phyloP scores from a whole-genome alignment of 1,140 invertebrate species.

The Zaprionus ornatus region DNA sequence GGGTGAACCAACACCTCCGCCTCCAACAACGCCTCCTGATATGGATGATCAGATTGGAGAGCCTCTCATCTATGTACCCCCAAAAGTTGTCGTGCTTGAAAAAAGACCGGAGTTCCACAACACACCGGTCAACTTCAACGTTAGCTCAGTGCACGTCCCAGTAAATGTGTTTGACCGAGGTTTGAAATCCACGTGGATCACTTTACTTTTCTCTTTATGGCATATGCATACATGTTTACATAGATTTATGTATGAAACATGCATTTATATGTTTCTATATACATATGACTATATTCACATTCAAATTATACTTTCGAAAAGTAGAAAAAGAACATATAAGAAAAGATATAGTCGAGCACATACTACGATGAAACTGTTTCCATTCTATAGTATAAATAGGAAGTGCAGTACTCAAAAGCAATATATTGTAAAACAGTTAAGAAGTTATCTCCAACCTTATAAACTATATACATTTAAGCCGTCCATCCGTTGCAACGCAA shows the following conservation, averaged over 20 bases:
- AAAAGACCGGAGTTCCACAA: conserved; percentile 91
- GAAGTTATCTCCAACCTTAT: background rate
- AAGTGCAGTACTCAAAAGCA: too few species aligned
- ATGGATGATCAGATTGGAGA: conserved; percentile 85
- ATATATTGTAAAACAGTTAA: too few species aligned
- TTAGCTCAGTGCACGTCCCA: conserved; percentile 96
- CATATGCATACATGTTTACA: too few species aligned
- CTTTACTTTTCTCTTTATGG: too few species aligned
- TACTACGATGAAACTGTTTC: background rate
- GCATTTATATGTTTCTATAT: too few species aligned
- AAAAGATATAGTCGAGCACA: background rate
- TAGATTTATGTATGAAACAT: too few species aligned
- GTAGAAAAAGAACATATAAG: background rate
- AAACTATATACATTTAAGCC: background rate
- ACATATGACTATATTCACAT: too few species aligned
- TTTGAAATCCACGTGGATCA: conserved; percentile 81
- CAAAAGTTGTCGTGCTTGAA: conserved; percentile 86
- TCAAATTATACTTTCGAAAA: too few species aligned
- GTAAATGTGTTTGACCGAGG: conserved; percentile 97
- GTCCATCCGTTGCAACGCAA: too few species aligned
- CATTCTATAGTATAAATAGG: too few species aligned
- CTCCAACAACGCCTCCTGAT: conserved; percentile 79
- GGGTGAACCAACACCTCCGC: conserved; percentile 83
- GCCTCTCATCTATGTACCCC: conserved; percentile 85
- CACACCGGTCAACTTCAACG: conserved; percentile 91